Evolutionary conservation across 2,888 invertebrate species (phyloP).

Genomic region (Drosophila niveifrons): DNA sequence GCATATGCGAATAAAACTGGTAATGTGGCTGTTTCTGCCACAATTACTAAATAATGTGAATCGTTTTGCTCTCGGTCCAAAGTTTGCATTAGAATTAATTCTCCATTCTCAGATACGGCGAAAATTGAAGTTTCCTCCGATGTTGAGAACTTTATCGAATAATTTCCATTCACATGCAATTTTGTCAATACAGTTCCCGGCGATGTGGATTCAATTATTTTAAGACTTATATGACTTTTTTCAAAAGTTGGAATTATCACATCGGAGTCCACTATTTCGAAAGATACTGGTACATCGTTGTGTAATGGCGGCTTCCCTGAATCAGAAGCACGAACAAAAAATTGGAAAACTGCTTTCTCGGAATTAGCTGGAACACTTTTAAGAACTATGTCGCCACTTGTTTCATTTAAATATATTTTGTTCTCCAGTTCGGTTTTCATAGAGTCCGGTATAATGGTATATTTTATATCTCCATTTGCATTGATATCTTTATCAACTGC

Average conservation of each 20-base stretch:
- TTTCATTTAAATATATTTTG: conserved; percentile 91
- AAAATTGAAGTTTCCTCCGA: conserved; percentile 89
- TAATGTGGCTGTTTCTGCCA: conserved; percentile 89
- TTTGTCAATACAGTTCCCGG: conserved; percentile 89
- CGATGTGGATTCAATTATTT: conserved; percentile 91
- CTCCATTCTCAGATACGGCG: conserved; percentile 90
- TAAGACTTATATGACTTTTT: conserved; percentile 91
- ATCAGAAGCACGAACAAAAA: conserved; percentile 95
- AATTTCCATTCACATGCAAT: conserved; percentile 89
- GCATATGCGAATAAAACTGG: conserved; percentile 90
- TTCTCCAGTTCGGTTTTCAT: conserved; percentile 88
- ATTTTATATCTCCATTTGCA: conserved; percentile 89
- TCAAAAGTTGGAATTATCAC: conserved; percentile 91
- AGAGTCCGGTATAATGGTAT: conserved; percentile 90
- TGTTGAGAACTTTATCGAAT: conserved; percentile 88
- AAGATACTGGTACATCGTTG: conserved; percentile 92
- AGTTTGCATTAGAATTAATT: conserved; percentile 90
- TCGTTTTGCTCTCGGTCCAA: conserved; percentile 91
- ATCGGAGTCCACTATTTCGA: conserved; percentile 90
- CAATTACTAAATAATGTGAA: conserved; percentile 90
- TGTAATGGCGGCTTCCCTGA: conserved; percentile 91
- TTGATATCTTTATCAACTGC: conserved; percentile 93
- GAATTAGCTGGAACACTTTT: conserved; percentile 79
- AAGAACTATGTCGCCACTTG: conserved; percentile 66
- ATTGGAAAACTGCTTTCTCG: conserved; percentile 91